Percentiles rank a stretch among this genome's conserved stretches.
phyloP scores from a whole-genome alignment of 2,888 invertebrate species.

The Adela reaumurella region DNA sequence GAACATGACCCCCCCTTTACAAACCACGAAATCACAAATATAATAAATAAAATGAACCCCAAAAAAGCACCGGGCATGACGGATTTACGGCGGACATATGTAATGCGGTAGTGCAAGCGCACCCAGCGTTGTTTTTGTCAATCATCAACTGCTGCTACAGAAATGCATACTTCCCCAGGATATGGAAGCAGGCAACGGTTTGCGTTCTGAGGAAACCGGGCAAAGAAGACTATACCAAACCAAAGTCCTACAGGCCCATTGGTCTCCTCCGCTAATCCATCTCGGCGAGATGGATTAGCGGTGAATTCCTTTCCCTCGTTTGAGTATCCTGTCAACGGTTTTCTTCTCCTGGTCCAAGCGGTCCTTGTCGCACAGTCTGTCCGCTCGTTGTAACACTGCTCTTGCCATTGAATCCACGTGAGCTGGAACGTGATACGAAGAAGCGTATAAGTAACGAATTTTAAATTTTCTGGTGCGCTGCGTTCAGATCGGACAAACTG shows the following conservation, averaged over 20 bases:
- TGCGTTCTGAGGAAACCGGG: slow-evolving; percentile 9
- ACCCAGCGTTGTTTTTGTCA: slow-evolving; percentile 1
- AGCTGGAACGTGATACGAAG: no score
- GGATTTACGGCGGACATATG: slow-evolving; percentile 8
- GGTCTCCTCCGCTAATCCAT: not conserved
- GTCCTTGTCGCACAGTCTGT: no score
- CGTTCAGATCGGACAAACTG: no score
- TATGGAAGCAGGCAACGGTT: slow-evolving; percentile 9
- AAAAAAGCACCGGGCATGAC: slow-evolving; percentile 5
- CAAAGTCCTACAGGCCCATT: slow-evolving; percentile 8
- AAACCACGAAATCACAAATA: not conserved
- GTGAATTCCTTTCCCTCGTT: no score
- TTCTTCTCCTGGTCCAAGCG: no score
- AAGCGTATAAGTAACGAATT: no score
- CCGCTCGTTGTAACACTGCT: no score
- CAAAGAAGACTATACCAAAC: slow-evolving; percentile 7
- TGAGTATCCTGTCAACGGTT: no score
- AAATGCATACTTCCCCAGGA: slow-evolving; percentile 6
- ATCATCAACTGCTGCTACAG: slow-evolving; percentile 6
- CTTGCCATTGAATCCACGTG: no score
- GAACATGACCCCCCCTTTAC: slow-evolving; percentile 3
- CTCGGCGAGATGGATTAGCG: no score
- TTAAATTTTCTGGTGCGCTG: no score
- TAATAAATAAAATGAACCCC: slow-evolving; percentile 2
- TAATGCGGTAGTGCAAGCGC: not conserved